Base-by-base conservation (phyloP, 2,113 vertebrate genomes). In the Calyptomena viridis region DNA sequence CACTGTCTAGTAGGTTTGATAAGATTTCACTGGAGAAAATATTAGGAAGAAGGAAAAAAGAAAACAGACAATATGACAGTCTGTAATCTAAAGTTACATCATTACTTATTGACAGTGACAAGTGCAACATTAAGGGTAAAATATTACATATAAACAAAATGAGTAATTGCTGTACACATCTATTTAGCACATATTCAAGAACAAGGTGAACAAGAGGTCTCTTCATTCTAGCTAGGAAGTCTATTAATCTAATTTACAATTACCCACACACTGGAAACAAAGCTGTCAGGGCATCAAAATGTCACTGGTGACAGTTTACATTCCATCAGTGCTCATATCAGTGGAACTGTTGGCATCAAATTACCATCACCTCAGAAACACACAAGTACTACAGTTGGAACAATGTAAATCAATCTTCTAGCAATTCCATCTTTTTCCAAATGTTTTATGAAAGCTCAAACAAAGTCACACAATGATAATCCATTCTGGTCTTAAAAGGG, bases 161-260 rank as follows among this genome's bases (percentile, higher is more conserved):
- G 20, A 94, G 74, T 85, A 94, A 84, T 77, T 92, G 42, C 50
- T 63, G 24, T 74, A 60, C 22, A 53, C 55, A 73, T 60, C 71
- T 85, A 52, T 73, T 94, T 95, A 97, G 85, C 83, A 88, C 30
- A 42, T 39, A 11, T 75, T 77, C 39, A 55, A 62, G 80, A 93
- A 50, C 44, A 75, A 92, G 94, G 68, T 93, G 88, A 88, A 71
- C 12, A 35, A 94, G 76, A 84, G 67, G 84, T 93, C 83, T 72
- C 73, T 27, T 72, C 84, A 47, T 83, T 71, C 10, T 62, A 85
- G 68, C 74, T 92, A 73, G 55, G 37, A 91, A 58, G 42, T 80
- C 78, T 83, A 93, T 93, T 95, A 96, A 76, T 33, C 59, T 92
- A 95, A 94, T 96, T 94, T 94, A 90, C 86, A 96, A 90, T 96